phyloP scores from a whole-genome alignment of 2,797 vertebrate genomes.

The Falco novaeseelandiae region DNA sequence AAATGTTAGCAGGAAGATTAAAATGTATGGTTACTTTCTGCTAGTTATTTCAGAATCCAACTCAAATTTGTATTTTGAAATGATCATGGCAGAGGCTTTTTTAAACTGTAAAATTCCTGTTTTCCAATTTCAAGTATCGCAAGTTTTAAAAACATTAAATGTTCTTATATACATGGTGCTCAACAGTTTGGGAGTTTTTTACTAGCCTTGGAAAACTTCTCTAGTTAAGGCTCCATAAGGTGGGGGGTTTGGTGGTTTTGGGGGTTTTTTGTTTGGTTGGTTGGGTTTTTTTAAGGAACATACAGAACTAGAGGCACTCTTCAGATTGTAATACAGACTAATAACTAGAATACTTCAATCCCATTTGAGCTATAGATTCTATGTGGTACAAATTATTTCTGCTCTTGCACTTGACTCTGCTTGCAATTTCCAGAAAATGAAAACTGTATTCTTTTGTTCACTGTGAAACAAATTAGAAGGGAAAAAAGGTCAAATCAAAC shows the following conservation, averaged over 20 bases:
- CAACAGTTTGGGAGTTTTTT: neutral
- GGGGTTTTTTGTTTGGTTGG: neutral
- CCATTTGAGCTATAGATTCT: neutral
- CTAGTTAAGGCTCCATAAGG: neutral
- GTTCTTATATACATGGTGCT: fast-evolving
- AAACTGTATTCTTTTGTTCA: neutral
- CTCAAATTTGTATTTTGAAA: neutral
- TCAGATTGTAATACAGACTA: neutral
- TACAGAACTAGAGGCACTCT: neutral
- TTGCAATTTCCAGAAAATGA: neutral
- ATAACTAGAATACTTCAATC: neutral
- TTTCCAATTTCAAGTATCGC: neutral
- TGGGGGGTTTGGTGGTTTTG: neutral
- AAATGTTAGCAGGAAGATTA: neutral
- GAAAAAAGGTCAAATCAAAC: neutral
- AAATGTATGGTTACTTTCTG: neutral
- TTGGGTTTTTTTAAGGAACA: neutral
- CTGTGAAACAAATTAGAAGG: neutral
- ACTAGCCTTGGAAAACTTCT: neutral
- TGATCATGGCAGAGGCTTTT: neutral
- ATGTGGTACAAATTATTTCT: neutral
- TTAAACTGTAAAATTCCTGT: neutral
- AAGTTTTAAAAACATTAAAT: neutral
- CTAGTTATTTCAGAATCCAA: neutral
- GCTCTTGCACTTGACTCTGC: neutral